Evolutionary conservation across 2,797 vertebrate genomes (phyloP).

Genomic region (Harpagifer antarcticus): DNA sequence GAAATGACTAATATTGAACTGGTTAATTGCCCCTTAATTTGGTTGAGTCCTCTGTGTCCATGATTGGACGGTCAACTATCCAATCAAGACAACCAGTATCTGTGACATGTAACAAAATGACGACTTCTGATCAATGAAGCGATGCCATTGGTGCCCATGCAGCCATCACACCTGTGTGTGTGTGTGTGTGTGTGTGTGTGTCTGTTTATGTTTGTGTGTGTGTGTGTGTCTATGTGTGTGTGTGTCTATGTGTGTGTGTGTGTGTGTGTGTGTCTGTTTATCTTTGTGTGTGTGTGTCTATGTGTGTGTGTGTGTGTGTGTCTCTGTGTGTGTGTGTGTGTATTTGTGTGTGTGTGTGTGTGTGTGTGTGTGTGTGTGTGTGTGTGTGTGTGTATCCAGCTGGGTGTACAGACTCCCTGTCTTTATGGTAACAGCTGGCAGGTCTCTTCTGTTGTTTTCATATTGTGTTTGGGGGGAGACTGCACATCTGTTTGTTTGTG

Average conservation of each 20-base stretch:
- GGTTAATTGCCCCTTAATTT: not conserved
- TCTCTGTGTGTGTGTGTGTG: slow-evolving; percentile 45
- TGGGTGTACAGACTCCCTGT: slow-evolving; percentile 69
- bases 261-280: slow-evolving; percentile 43
- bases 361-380: slow-evolving; percentile 45
- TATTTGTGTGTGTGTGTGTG: slow-evolving; percentile 33
- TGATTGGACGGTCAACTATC: slow-evolving; percentile 17
- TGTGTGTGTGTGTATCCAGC: slow-evolving; percentile 68
- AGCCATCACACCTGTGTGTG: slow-evolving; percentile 38
- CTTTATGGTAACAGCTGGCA: slow-evolving; percentile 81
- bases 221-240: not conserved
- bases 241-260: slow-evolving; percentile 41
- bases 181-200: slow-evolving; percentile 7
- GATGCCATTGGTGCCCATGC: slow-evolving; percentile 40
- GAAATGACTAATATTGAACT: not conserved
- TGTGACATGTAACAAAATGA: slow-evolving; percentile 16
- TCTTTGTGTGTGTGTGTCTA: slow-evolving; percentile 50
- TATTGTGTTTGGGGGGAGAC: slow-evolving; percentile 63
- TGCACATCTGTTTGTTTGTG: slow-evolving; percentile 53
- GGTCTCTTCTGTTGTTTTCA: slow-evolving; percentile 77
- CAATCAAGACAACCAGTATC: slow-evolving; percentile 30
- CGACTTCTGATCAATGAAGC: slow-evolving; percentile 32
- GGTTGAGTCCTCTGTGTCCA: not conserved
- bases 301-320: slow-evolving; percentile 31
- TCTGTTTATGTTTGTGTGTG: too few relatives aligned